Evolutionary conservation across 1,140 invertebrate genomes (phyloP).

Genomic region (Drosophila punjabiensis): DNA sequence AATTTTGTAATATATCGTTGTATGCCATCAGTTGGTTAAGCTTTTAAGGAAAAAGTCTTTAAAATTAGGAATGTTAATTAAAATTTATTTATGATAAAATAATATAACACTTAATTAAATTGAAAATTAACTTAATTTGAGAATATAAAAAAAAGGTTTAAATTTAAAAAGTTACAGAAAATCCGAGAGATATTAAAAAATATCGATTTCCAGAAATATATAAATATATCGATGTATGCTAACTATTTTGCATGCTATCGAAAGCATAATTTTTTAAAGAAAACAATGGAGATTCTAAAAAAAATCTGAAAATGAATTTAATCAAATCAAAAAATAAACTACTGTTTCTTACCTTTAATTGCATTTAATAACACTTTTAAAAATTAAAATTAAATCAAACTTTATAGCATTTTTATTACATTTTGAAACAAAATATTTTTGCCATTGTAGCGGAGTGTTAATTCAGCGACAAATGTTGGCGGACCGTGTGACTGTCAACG

Average conservation of each 20-base stretch:
- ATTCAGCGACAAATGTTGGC: slow-evolving; percentile 22
- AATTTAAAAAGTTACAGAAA: neutral
- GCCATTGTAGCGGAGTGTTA: slow-evolving; percentile 5
- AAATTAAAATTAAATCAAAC: neutral
- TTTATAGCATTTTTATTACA: neutral
- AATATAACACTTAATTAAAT: neutral
- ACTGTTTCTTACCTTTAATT: neutral
- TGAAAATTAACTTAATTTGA: no score
- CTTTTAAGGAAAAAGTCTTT: no score
- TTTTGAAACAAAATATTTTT: neutral
- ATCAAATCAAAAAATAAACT: neutral
- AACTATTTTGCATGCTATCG: neutral
- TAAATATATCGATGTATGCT: neutral
- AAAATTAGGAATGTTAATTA: no score
- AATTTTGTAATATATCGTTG: no score
- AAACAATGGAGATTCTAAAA: neutral
- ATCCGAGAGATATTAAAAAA: neutral
- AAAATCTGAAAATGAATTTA: neutral
- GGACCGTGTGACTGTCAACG: slow-evolving; percentile 16
- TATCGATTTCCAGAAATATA: no score
- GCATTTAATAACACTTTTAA: no score
- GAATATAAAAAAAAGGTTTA: no score
- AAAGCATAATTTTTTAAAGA: neutral
- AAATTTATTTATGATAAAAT: no score
- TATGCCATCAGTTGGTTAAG: no score